Conservation (phyloP, 2,113 vertebrate species). For the Aleadryas rufinucha region DNA sequence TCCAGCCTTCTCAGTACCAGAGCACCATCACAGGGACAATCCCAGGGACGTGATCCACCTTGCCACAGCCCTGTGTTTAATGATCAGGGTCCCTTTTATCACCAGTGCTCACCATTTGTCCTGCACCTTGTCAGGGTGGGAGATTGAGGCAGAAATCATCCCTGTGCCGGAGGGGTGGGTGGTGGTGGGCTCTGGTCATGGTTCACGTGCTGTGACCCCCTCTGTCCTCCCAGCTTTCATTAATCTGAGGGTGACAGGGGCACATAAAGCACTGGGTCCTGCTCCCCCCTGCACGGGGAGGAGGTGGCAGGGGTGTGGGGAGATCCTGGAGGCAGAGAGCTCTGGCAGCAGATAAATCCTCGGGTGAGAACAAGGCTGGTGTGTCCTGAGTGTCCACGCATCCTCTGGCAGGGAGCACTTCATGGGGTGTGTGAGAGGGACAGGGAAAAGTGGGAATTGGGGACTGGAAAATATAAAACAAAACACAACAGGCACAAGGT, state of each 20-base stretch:
- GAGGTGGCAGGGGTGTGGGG: background rate
- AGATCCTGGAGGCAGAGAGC: background rate
- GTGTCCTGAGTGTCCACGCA: rapidly evolving
- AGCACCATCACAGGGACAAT: background rate
- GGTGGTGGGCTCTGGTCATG: background rate
- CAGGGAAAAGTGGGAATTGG: background rate
- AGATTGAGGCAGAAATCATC: conserved; percentile 35
- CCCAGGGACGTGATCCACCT: background rate
- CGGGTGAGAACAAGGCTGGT: background rate
- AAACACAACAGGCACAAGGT: background rate
- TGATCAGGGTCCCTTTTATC: background rate
- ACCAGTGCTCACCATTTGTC: background rate
- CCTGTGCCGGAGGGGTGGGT: background rate
- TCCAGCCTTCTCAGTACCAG: background rate
- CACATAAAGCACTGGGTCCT: background rate
- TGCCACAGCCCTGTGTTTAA: background rate
- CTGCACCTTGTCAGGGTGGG: background rate
- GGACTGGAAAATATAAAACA: background rate
- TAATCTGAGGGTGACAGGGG: conserved; percentile 12
- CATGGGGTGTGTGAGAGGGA: background rate
- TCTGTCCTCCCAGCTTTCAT: background rate
- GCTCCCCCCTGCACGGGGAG: background rate
- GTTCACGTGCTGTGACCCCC: background rate
- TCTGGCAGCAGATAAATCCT: background rate
- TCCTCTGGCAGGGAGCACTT: background rate